Evolutionary conservation across 1,140 invertebrate genomes (phyloP).

Genomic region (Brachionus rotundiformis): DNA sequence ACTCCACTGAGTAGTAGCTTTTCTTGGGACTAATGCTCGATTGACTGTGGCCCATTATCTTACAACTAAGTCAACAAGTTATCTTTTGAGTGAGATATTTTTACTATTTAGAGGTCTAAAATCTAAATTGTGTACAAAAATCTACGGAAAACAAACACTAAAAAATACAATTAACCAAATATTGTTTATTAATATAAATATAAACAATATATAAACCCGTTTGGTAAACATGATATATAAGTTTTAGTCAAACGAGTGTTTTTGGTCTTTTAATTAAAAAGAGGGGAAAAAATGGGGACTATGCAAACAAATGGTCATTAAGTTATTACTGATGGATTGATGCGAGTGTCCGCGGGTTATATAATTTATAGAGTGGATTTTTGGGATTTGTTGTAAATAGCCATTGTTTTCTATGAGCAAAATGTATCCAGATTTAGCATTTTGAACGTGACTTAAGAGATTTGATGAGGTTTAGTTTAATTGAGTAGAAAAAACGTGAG

Average conservation of each 20-base stretch:
- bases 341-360: neutral
- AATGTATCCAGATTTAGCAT: neutral
- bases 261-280: neutral
- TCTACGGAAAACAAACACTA: neutral
- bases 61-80: slow-evolving; percentile 1
- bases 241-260: neutral
- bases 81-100: slow-evolving; percentile 17
- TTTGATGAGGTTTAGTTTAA: neutral
- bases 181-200: slow-evolving; percentile 18
- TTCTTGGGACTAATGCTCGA: slow-evolving; percentile 27
- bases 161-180: slow-evolving; percentile 37
- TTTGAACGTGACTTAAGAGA: slow-evolving; percentile 8
- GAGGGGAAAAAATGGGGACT: neutral
- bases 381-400: neutral
- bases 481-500: neutral
- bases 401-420: neutral
- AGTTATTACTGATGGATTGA: neutral
- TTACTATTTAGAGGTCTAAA: neutral
- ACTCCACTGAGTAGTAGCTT: slow-evolving; percentile 50
- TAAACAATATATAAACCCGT: slow-evolving; percentile 11
- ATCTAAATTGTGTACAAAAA: neutral
- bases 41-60: slow-evolving; percentile 44
- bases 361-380: neutral
- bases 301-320: neutral
- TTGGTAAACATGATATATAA: slow-evolving; percentile 28